These are phyloP conservation scores for Drosophila guanche DNA, from an alignment of 1,140 invertebrate species.

Conservation along the genomic window DNA sequence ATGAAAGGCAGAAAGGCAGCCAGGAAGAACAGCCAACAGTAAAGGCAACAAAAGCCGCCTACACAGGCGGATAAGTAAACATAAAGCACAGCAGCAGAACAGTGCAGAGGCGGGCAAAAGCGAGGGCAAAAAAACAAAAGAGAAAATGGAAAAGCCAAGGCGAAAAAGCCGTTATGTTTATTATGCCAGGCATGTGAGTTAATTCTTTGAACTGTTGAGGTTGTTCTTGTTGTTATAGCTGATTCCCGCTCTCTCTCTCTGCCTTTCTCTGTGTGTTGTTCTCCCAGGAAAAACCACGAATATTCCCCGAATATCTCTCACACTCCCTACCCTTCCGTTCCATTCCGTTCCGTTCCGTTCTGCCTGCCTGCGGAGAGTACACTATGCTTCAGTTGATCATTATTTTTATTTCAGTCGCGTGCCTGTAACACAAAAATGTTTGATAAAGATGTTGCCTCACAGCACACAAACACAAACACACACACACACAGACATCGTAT, in stretches of 20 bases:
- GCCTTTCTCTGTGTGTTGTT: neutral
- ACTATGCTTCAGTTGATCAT: constrained; percentile 36
- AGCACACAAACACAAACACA: constrained; percentile 9
- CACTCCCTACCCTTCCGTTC: neutral
- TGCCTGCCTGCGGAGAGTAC: neutral
- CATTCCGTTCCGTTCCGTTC: no score
- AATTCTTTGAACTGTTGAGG: constrained; percentile 67
- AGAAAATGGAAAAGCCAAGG: constrained; percentile 45
- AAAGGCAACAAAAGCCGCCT: constrained; percentile 39
- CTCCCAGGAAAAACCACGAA: constrained; percentile 5
- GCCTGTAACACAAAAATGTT: constrained; percentile 57
- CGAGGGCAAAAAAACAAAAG: neutral
- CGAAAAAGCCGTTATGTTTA: constrained; percentile 64
- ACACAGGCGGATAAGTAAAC: constrained; percentile 36
- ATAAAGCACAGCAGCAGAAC: constrained; percentile 11
- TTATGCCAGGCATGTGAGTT: constrained; percentile 79
- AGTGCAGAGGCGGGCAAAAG: neutral
- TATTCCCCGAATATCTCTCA: neutral
- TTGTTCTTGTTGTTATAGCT: constrained; percentile 5
- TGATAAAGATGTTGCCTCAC: constrained; percentile 55
- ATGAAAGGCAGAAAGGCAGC: constrained; percentile 30
- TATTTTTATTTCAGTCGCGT: constrained; percentile 76
- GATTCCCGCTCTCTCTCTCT: neutral
- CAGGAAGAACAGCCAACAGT: constrained; percentile 25
- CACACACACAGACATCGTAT: constrained; percentile 5